Percentiles rank a stretch among this genome's conserved stretches.
These are phyloP conservation scores for Pyxicephalus adspersus DNA, from an alignment of 2,113 vertebrate species.

Conservation along the genomic window DNA sequence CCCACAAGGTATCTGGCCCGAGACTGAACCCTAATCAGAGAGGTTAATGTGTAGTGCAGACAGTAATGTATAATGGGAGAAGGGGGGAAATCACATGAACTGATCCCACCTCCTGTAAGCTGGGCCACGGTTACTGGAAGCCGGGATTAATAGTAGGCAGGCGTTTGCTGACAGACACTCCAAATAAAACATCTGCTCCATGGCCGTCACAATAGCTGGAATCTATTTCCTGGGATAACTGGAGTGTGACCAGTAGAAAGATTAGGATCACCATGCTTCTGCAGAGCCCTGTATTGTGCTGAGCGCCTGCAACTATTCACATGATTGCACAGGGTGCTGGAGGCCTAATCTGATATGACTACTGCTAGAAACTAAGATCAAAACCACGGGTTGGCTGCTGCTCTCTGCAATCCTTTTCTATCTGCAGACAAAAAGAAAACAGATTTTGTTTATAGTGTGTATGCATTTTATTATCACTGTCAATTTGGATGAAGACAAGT, in stretches of 20 bases:
- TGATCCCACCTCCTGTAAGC: conserved; percentile 78
- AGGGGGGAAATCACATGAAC: conserved; percentile 66
- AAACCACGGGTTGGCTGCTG: too few species aligned
- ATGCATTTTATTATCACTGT: too few species aligned
- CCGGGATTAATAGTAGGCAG: conserved; percentile 80
- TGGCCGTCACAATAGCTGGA: conserved; percentile 73
- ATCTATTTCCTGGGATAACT: not conserved
- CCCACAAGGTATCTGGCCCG: not conserved
- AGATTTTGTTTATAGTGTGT: too few species aligned
- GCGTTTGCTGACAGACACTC: conserved; percentile 71
- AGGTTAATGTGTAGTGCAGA: not conserved
- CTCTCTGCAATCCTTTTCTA: too few species aligned
- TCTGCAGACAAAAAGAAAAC: too few species aligned
- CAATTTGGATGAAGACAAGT: too few species aligned
- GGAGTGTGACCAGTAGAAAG: not conserved
- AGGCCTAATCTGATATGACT: too few species aligned
- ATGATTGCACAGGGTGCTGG: too few species aligned
- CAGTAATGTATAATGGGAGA: not conserved
- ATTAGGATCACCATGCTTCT: not conserved
- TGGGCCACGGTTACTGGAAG: conserved; percentile 56
- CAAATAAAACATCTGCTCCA: conserved; percentile 82
- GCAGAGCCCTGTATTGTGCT: too few species aligned
- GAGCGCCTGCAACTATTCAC: too few species aligned
- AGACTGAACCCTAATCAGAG: not conserved
- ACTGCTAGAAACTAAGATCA: too few species aligned